Percentiles rank a stretch among this genome's conserved stretches.
Evolutionary conservation across 2,888 invertebrate genomes (phyloP).

Genomic region (Chirona hameri): DNA sequence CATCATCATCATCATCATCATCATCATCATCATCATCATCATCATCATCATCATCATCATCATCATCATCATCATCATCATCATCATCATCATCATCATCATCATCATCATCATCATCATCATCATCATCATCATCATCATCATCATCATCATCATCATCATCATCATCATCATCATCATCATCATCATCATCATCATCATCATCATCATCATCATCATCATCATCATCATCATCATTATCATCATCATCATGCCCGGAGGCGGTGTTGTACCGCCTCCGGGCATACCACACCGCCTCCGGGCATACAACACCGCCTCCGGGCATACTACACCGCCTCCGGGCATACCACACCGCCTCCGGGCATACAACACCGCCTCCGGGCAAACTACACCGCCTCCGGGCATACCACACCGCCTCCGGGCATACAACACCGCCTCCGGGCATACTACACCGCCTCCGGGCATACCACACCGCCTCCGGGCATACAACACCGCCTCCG

Average conservation of each 20-base stretch:
- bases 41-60: constrained; percentile 10
- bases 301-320: too few relatives aligned
- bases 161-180: constrained; percentile 22
- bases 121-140: constrained; percentile 22
- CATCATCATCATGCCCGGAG: constrained; percentile 8
- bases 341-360: too few relatives aligned
- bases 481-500: too few relatives aligned
- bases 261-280: too few relatives aligned
- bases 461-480: too few relatives aligned
- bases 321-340: too few relatives aligned
- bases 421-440: too few relatives aligned
- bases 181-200: constrained; percentile 22
- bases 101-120: constrained; percentile 22
- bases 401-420: too few relatives aligned
- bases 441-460: too few relatives aligned
- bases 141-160: constrained; percentile 22
- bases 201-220: constrained; percentile 22
- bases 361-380: too few relatives aligned
- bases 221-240: constrained; percentile 22
- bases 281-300: too few relatives aligned
- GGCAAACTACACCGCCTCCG: too few relatives aligned
- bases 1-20: constrained; percentile 22
- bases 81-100: constrained; percentile 22
- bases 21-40: constrained; percentile 22
- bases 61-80: constrained; percentile 22